Base-by-base conservation (phyloP, 1,140 invertebrate species). In the Rhysida immarginata region DNA sequence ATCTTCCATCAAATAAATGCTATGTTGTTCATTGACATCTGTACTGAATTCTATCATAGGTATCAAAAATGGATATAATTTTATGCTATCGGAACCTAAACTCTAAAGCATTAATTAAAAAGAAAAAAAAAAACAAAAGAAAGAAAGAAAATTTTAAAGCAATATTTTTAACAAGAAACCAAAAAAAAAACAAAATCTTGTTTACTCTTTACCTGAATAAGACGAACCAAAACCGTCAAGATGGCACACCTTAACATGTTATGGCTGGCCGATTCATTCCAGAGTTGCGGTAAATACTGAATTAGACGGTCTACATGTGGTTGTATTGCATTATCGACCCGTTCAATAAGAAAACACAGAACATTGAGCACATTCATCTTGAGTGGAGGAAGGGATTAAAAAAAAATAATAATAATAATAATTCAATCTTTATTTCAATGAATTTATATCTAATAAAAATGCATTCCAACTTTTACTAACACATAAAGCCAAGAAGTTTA, bases 221-320 rank as follows among this genome's bases (percentile, higher is more conserved):
- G 74, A 68, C 87, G 81, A 57, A 84, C 82, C 20, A 92, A 75
- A 16, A 87, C 86, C 2, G 87, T 83, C 11, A 96, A 81, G 61
- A 95, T 91, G 46, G 90, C 86, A 70, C 89, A 93, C 26, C 89
- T 75, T 54, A 96, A 71, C 85, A 96, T 89, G 68, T 91, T 85
- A 65, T 94, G 88, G 53, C 85, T 79, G 42, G 81, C 80, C 8
- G 88, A 87, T 69, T 90, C 84, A 45, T 83, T 75, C 92, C 92
- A 96, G 52, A 96, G 69, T 58, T 81, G 67, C 2, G 91, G 88
- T 59, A 97, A 73, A 70, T 91, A 95, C 50, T 81, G 77, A 56
- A 86, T 78, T 21, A 97, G 74, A 21, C 81, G 77, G 44, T 64
- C 62, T 1, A 81, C 72, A 63, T 83, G 76, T 2, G 86, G 83